These are phyloP conservation scores for Nebria ingens DNA, from an alignment of 1,140 invertebrate genomes.

Conservation along the genomic window DNA sequence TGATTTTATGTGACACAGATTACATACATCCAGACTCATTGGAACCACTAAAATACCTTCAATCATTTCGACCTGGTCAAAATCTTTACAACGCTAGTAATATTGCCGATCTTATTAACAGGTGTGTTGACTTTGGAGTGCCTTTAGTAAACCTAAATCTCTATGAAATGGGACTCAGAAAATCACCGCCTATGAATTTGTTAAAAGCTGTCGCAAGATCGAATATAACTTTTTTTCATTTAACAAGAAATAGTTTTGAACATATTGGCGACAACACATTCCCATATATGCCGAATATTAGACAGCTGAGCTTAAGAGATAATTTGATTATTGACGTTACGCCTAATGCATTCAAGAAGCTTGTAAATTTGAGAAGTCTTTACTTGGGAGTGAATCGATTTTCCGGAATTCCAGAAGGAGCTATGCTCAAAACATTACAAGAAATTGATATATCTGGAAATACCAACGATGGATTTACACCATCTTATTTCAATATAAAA, in stretches of 20 bases:
- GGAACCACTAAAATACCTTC: conserved; percentile 33
- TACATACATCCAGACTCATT: conserved; percentile 39
- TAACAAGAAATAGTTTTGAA: conserved; percentile 43
- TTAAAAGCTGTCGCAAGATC: conserved; percentile 38
- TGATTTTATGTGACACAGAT: conserved; percentile 40
- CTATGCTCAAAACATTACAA: conserved; percentile 34
- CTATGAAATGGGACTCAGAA: conserved; percentile 41
- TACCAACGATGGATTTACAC: conserved; percentile 29
- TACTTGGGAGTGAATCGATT: conserved; percentile 40
- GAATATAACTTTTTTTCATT: conserved; percentile 36
- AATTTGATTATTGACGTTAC: conserved; percentile 30
- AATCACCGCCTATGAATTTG: conserved; percentile 32
- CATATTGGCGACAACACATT: conserved; percentile 36
- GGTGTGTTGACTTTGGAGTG: conserved; percentile 29
- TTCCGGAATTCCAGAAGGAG: conserved; percentile 35
- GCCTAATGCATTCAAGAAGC: conserved; percentile 29
- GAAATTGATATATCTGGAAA: conserved; percentile 40
- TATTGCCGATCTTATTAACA: conserved; percentile 34
- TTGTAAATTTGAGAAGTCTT: conserved; percentile 38
- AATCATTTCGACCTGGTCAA: conserved; percentile 37
- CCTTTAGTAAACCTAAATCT: conserved; percentile 36
- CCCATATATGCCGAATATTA: conserved; percentile 40
- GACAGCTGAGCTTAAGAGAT: conserved; percentile 37
- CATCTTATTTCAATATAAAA: conserved; percentile 35
- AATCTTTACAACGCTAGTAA: conserved; percentile 35